Conservation (phyloP, 2,888 invertebrate genomes). For the Sesamia inferens region DNA sequence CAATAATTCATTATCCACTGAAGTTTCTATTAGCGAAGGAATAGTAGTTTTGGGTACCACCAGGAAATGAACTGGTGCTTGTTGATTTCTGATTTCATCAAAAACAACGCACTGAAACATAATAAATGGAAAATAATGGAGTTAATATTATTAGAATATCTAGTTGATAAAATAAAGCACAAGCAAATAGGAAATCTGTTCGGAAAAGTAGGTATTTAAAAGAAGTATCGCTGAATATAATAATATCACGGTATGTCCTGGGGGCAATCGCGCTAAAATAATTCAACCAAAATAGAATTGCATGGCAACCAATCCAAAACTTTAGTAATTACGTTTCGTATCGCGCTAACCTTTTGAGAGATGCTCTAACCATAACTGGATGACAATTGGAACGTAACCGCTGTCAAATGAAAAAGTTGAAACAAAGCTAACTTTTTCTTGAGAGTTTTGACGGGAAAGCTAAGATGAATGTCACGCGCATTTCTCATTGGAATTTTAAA, state of each 20-base stretch:
- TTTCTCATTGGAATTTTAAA: no score
- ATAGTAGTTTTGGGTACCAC: conserved; percentile 97
- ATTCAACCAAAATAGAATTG: no score
- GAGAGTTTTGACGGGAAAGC: no score
- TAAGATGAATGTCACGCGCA: no score
- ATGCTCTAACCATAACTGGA: no score
- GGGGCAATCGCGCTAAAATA: no score
- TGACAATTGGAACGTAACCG: no score
- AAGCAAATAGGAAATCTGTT: neutral
- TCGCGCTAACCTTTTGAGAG: no score
- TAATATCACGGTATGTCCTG: neutral
- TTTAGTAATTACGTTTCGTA: no score
- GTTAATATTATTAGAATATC: neutral
- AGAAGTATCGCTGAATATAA: neutral
- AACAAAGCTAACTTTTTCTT: no score
- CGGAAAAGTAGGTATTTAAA: neutral
- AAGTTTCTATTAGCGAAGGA: conserved; percentile 92
- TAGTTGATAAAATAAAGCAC: neutral
- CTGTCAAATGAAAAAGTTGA: no score
- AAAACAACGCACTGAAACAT: conserved; percentile 96
- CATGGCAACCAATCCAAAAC: no score
- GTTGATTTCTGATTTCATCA: conserved; percentile 93
- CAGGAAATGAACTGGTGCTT: conserved; percentile 97
- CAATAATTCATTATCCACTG: conserved; percentile 92
- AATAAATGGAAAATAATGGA: neutral